Conservation (phyloP, 2,888 invertebrate species). For the Pachymerium ferrugineum region DNA sequence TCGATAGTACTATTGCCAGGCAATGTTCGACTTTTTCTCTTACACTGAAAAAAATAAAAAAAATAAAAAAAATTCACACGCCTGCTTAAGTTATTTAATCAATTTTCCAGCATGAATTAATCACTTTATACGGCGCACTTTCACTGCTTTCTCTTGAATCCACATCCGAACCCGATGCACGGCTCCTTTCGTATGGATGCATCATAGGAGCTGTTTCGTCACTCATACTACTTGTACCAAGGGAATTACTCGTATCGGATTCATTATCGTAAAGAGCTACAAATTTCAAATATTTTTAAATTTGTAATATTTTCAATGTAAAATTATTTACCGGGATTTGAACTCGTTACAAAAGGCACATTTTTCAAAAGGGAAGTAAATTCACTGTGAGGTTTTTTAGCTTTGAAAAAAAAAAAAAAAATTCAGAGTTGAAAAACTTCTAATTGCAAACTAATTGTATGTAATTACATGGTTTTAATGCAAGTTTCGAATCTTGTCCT, state of each 20-base stretch:
- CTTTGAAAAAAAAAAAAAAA: not conserved
- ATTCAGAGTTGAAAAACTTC: no score
- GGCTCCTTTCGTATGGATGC: not conserved
- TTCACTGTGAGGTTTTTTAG: slow-evolving; percentile 31
- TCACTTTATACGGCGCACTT: not conserved
- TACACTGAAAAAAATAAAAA: not conserved
- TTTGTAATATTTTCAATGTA: no score
- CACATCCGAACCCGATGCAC: not conserved
- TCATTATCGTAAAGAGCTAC: not conserved
- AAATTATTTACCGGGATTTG: not conserved
- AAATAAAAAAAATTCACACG: no score
- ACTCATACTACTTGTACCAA: not conserved
- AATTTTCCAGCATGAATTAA: not conserved
- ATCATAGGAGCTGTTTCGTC: not conserved
- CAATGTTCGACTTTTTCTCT: not conserved
- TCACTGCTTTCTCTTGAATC: not conserved
- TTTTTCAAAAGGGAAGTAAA: slow-evolving; percentile 32
- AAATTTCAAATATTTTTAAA: no score
- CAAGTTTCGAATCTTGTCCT: not conserved
- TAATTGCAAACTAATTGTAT: no score
- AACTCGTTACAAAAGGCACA: not conserved
- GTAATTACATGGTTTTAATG: not conserved
- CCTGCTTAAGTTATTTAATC: no score
- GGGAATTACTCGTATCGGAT: slow-evolving; percentile 6
- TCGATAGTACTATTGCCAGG: slow-evolving; percentile 36